phyloP scores from a whole-genome alignment of 2,797 vertebrate genomes.

The Cryptoblepharus egeriae region DNA sequence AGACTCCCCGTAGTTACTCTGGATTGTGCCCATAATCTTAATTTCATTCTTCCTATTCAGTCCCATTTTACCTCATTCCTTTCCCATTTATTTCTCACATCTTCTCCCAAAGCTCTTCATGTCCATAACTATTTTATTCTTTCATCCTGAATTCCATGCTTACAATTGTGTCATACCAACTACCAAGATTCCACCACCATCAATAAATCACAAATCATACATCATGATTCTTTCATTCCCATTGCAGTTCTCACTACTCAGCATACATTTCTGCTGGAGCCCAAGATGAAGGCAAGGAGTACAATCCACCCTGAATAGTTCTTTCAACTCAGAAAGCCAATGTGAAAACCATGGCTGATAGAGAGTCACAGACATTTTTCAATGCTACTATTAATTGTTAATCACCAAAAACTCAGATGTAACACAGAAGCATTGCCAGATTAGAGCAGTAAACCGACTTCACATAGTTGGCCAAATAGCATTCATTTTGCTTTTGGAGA shows the following conservation, averaged over 20 bases:
- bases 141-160: neutral
- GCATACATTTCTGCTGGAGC: neutral
- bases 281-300: neutral
- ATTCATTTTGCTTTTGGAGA: no score
- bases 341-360: neutral
- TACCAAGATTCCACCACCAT: neutral
- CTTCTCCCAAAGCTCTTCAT: neutral
- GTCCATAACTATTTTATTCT: neutral
- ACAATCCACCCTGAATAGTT: neutral
- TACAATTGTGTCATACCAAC: neutral
- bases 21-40: neutral
- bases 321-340: neutral
- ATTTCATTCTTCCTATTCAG: neutral
- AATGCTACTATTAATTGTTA: neutral
- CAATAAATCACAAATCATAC: neutral
- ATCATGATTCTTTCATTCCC: no score
- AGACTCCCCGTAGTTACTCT: no score
- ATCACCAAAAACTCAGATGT: neutral
- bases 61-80: neutral
- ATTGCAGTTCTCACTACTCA: neutral
- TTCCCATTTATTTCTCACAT: neutral
- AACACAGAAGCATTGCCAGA: no score
- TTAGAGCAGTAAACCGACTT: no score
- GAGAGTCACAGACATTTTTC: no score
- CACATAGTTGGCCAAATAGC: no score